phyloP scores from a whole-genome alignment of 2,797 vertebrate species.

The Denticeps clupeoides region DNA sequence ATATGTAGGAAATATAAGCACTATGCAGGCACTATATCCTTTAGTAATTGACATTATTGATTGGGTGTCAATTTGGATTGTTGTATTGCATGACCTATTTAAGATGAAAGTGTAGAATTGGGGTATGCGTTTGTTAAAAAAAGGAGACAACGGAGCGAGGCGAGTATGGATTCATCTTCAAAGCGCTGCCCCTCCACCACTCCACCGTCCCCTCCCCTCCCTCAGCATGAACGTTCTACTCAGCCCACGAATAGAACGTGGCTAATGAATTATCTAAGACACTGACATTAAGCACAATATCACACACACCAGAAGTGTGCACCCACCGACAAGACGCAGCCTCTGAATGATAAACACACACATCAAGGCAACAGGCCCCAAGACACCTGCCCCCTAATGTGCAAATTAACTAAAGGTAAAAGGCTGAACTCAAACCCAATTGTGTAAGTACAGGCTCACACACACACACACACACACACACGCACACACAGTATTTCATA shows the following conservation, averaged over 20 bases:
- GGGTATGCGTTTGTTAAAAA: neutral
- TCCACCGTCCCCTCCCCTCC: neutral
- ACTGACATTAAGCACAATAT: conserved; percentile 2
- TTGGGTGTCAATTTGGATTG: no score
- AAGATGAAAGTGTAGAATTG: no score
- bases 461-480: neutral
- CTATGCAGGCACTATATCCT: no score
- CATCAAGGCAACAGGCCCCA: neutral
- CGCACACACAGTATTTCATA: no score
- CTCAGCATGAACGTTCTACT: neutral
- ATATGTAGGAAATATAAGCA: no score
- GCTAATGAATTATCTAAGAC: conserved; percentile 15
- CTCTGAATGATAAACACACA: no score
- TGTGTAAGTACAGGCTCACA: conserved; percentile 2
- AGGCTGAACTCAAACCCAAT: conserved; percentile 4
- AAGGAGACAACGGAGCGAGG: neutral
- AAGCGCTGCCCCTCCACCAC: neutral
- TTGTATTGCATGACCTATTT: no score
- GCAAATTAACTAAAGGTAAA: neutral
- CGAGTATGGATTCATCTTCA: conserved; percentile 2
- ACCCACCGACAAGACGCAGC: neutral
- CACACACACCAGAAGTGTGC: neutral
- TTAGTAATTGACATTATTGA: no score
- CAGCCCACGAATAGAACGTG: conserved; percentile 1
- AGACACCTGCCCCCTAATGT: neutral